Evolutionary conservation across 2,888 invertebrate species (phyloP), one percentile per base, ranked within the genome.

Genomic region (Meta bourneti): DNA sequence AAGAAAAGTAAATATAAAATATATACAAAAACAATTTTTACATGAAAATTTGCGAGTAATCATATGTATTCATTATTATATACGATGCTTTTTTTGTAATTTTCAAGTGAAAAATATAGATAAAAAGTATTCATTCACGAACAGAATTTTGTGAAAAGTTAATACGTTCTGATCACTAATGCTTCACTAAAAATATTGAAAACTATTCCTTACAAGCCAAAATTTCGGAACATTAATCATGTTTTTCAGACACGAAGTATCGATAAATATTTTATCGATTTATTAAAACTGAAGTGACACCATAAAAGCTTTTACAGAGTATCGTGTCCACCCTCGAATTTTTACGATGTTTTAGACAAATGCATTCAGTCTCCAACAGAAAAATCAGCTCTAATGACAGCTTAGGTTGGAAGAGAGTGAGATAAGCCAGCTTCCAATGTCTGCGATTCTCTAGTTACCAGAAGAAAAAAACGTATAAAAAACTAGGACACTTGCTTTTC

Each of bases 311-410:
- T 61, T 61, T 61, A 61, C 61, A 11, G 13, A 61, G 11, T 16
- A 16, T 61, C 61, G 16, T 61, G 61, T 61, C 61, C 13, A 16
- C 16, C 61, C 61, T 61, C 61, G 61, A 61, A 61, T 61, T 61
- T 34, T 61, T 61, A 61, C 61, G 61, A 61, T 61, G 61, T 61
- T 61, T 82, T 71, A 80, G 80, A 70, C 48, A 80, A 69, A 61
- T 80, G 16, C 52, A 72, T 83, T 70, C 52, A 74, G 20, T 51
- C 72, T 9, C 49, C 71, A 51, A 74, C 20, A 72, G 34, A 54
- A 88, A 81, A 87, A 80, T 16, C 49, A 34, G 54, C 61, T 74
- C 75, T 88, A 81, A 88, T 81, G 81, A 81, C 81, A 88, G 81
- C 74, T 79, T 87, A 69, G 77, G 49, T 54, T 20, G 51, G 75